Evolutionary conservation across 35 echinoderm and acorn worm species (phyloP).

Genomic region (Acanthaster planci): DNA sequence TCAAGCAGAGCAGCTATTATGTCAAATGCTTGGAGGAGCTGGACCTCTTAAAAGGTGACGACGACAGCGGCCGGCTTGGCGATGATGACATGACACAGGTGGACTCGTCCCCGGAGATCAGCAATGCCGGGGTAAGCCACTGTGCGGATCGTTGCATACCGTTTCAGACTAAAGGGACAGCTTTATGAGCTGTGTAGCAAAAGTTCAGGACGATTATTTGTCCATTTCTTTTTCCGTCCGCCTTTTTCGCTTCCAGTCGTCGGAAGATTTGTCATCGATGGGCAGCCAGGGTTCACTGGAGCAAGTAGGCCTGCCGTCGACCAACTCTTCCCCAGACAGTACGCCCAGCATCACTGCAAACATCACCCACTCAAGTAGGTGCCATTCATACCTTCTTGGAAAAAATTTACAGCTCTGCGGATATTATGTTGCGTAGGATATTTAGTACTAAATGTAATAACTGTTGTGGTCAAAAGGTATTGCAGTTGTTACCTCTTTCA

Average conservation of each 20-base stretch:
- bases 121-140: conserved; percentile 76
- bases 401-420: too few species aligned
- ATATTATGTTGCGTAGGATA: too few species aligned
- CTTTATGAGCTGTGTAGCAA: too few species aligned
- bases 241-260: conserved; percentile 68
- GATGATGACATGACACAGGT: conserved; percentile 81
- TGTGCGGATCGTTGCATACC: too few species aligned
- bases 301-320: conserved; percentile 45
- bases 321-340: conserved; percentile 13
- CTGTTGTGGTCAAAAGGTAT: too few species aligned
- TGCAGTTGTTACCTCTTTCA: too few species aligned
- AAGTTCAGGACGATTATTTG: too few species aligned
- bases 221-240: too few species aligned
- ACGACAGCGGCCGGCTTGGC: conserved; percentile 42
- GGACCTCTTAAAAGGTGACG: conserved; percentile 71
- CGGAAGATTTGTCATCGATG: conserved; percentile 87
- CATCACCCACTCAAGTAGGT: conserved; percentile 83
- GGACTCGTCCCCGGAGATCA: conserved; percentile 89
- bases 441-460: too few species aligned
- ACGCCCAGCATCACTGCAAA: conserved; percentile 55
- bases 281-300: conserved; percentile 79
- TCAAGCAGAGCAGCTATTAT: conserved; percentile 87
- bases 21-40: conserved; percentile 88
- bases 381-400: too few species aligned
- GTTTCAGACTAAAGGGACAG: too few species aligned